These are phyloP conservation scores for Gadopsis marmoratus DNA, from an alignment of 2,797 vertebrate genomes.

Conservation along the genomic window DNA sequence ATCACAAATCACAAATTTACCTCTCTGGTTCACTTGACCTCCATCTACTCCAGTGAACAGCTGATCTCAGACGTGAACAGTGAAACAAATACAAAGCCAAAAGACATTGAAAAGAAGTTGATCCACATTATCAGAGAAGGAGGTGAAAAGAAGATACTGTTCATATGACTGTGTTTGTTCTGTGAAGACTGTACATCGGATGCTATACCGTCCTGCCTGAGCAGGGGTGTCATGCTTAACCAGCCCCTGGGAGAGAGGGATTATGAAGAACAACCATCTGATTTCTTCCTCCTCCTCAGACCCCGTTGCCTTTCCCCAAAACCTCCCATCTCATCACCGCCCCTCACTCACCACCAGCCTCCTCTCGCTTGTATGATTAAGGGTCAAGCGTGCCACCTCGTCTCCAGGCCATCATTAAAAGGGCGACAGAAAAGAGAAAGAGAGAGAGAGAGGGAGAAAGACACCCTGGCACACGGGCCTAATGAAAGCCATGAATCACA, in stretches of 20 bases:
- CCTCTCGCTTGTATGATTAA: slow-evolving; percentile 90
- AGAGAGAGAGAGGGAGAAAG: slow-evolving; percentile 71
- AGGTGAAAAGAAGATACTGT: background rate
- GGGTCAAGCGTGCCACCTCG: slow-evolving; percentile 98
- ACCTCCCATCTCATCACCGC: slow-evolving; percentile 73
- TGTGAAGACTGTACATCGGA: slow-evolving; percentile 12
- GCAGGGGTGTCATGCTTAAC: slow-evolving; percentile 78
- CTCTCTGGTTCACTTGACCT: slow-evolving; percentile 1
- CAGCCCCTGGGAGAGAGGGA: slow-evolving; percentile 91
- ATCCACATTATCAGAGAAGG: background rate
- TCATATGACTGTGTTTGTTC: background rate
- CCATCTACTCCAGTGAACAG: background rate
- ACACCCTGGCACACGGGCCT: slow-evolving; percentile 87
- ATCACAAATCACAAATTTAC: too few species aligned
- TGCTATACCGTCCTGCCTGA: slow-evolving; percentile 19
- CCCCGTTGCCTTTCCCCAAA: slow-evolving; percentile 87
- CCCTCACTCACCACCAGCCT: slow-evolving; percentile 62
- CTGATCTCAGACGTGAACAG: background rate
- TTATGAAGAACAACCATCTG: slow-evolving; percentile 88
- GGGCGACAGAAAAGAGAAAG: slow-evolving; percentile 71
- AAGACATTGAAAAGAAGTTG: background rate
- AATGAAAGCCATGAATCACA: slow-evolving; percentile 99
- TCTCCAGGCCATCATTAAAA: slow-evolving; percentile 98
- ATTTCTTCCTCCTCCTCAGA: slow-evolving; percentile 63
- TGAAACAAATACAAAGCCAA: background rate